Percentiles rank a stretch among this genome's conserved stretches.
Conservation (phyloP, 2,888 invertebrate genomes). For the Drosophila prostipennis region DNA sequence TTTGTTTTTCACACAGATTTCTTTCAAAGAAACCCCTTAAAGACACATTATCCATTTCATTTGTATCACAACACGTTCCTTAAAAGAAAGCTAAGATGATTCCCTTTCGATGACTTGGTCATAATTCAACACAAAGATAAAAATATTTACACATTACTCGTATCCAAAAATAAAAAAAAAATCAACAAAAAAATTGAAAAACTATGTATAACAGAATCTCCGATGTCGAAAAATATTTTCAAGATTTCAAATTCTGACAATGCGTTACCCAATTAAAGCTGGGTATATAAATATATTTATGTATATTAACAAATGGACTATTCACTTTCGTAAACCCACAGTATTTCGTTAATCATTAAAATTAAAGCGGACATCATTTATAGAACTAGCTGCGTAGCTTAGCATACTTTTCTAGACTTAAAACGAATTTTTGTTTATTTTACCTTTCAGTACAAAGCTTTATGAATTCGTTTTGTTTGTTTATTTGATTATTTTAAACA, state of each 20-base stretch:
- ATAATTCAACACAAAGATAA: slow-evolving; percentile 26
- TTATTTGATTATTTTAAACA: slow-evolving; percentile 38
- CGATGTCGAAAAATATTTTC: slow-evolving; percentile 16
- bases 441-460: slow-evolving; percentile 72
- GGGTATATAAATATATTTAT: slow-evolving; percentile 21
- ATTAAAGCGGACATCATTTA: slow-evolving; percentile 16
- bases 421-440: slow-evolving; percentile 33
- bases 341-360: slow-evolving; percentile 40
- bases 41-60: slow-evolving; percentile 21
- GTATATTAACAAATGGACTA: slow-evolving; percentile 13
- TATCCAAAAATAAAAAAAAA: slow-evolving; percentile 20
- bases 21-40: not conserved
- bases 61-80: slow-evolving; percentile 49
- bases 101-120: slow-evolving; percentile 32
- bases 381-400: slow-evolving; percentile 22
- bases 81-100: slow-evolving; percentile 21
- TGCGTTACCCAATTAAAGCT: slow-evolving; percentile 10
- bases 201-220: slow-evolving; percentile 25
- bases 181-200: slow-evolving; percentile 7
- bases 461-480: slow-evolving; percentile 56
- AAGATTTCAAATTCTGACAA: slow-evolving; percentile 8
- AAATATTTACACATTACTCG: slow-evolving; percentile 33
- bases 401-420: slow-evolving; percentile 29
- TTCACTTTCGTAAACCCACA: slow-evolving; percentile 28
- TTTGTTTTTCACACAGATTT: slow-evolving; percentile 30